These are phyloP conservation scores for Holothuria scabra DNA, from an alignment of 53 echinoderm and acorn worm species.

Conservation along the genomic window DNA sequence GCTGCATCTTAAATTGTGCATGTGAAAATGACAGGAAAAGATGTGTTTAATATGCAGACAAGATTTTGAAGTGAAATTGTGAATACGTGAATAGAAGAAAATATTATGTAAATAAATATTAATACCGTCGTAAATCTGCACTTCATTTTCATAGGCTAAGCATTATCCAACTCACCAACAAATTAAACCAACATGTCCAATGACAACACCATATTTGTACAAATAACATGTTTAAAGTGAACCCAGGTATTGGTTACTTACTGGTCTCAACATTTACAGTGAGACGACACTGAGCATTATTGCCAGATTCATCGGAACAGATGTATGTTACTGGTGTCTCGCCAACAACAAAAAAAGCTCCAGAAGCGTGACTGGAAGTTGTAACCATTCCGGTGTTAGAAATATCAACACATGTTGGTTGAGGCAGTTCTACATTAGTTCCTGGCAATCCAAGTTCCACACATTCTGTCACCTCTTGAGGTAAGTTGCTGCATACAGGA, in stretches of 20 bases:
- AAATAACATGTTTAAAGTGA: no score
- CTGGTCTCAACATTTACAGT: background rate
- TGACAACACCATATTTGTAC: no score
- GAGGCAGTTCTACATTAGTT: background rate
- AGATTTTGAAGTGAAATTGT: no score
- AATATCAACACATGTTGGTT: background rate
- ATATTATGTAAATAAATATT: no score
- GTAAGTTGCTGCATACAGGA: background rate
- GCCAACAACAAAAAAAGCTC: conserved; percentile 5
- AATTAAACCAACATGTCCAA: no score
- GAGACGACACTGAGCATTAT: background rate
- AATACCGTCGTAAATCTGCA: no score
- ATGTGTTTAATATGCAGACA: no score
- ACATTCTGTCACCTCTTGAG: background rate
- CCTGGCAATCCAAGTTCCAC: background rate
- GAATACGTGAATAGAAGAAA: no score
- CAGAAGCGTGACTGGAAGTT: background rate
- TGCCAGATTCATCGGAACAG: conserved; percentile 23
- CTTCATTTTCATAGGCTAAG: no score
- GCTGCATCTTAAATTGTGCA: no score
- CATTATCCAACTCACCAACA: no score
- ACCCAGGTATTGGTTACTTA: background rate
- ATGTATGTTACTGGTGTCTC: background rate
- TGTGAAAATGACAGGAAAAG: no score
- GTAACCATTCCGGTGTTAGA: background rate